phyloP scores from a whole-genome alignment of 2,113 vertebrate genomes.

The Tiliqua scincoides region DNA sequence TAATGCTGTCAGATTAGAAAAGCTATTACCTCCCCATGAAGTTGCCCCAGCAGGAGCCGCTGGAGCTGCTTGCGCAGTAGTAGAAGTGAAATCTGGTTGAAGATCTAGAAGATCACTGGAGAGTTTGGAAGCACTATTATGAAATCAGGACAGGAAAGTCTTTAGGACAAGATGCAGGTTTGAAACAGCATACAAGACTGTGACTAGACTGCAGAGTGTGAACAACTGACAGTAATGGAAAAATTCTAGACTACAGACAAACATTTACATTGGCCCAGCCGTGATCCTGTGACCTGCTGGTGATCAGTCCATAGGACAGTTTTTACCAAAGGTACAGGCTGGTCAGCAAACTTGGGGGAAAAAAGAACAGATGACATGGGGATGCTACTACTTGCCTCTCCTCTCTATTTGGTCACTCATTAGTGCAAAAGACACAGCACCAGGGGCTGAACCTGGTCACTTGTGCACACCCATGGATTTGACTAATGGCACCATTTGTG shows the following conservation, averaged over 20 bases:
- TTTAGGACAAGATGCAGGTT: neutral
- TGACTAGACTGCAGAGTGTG: neutral
- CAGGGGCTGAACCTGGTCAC: no score
- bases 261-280: neutral
- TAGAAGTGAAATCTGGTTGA: constrained; percentile 85
- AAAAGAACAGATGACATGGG: neutral
- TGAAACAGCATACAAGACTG: neutral
- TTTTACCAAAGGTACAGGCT: neutral
- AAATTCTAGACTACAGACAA: neutral
- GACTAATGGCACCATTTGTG: neutral
- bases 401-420: neutral
- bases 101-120: constrained; percentile 93
- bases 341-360: neutral
- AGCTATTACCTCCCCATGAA: constrained; percentile 90
- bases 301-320: neutral
- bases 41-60: constrained; percentile 81
- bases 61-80: constrained; percentile 76
- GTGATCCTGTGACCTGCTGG: neutral
- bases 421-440: neutral
- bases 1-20: constrained; percentile 33
- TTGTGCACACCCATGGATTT: neutral
- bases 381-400: neutral
- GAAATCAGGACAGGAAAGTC: constrained; percentile 8
- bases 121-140: constrained; percentile 79
- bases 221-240: no score